Evolutionary conservation across 2,797 vertebrate species (phyloP), one percentile per base, ranked within the genome.

Genomic region (Sphenodon punctatus): DNA sequence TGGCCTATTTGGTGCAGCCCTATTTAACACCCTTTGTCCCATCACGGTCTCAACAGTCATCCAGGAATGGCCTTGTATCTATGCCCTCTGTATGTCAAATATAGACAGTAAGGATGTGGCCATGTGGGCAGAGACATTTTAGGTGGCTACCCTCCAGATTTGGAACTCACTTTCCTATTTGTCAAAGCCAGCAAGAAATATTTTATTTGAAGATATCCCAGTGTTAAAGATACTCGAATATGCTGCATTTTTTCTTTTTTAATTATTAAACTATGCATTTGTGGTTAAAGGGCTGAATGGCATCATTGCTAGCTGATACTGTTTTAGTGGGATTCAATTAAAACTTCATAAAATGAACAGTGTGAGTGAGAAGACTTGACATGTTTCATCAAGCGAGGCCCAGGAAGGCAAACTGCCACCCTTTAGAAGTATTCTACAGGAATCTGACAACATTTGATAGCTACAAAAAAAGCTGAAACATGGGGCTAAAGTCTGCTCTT

Each of bases 261-360:
- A 79, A 85, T 92, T 92, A 91, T 80, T 80, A 86, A 92, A 91
- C 77, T 84, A 86, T 90, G 89, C 64, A 64, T 91, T 89, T 89
- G 88, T 91, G 91, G 92, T 89, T 88, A 90, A 91, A 92, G 91
- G 38, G 80, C 88, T 85, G 89, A 59, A 94, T 93, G 85, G 82
- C 84, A 93, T 93, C 91, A 91, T 88, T 93, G 93, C 90, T 90
- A 92, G 91, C 89, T 93, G 92, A 94, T 93, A 89, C 87, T 93
- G 93, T 92, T 94, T 90, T 94, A 93, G 91, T 93, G 91, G 86
- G 75, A 89, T 91, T 91, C 92, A 92, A 94, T 94, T 92, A 94
- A 93, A 94, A 93, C 86, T 90, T 86, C 89, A 85, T 90, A 93
- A 93, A 93, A 90, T 8, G 89, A 94, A 85, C 79, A 79, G 77